Evolutionary conservation across 2,113 vertebrate species (phyloP), one percentile per base, ranked within the genome.

Genomic region (Hyperopisus bebe): DNA sequence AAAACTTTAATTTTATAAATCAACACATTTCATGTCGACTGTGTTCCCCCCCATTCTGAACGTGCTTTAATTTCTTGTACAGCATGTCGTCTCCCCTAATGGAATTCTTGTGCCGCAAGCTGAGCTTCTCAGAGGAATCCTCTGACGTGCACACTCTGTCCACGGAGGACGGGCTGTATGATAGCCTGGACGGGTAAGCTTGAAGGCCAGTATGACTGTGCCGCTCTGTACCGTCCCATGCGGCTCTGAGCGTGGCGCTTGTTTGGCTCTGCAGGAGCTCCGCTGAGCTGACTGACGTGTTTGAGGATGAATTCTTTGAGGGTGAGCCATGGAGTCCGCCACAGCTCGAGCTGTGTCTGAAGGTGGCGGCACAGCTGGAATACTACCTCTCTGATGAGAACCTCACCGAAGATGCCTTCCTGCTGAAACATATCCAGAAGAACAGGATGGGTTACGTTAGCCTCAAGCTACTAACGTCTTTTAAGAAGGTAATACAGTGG

Each of bases 391-490:
- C 96, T 0, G 94, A 96, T 0, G 95, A 96, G 77, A 95, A 95
- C 88, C 93, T 97, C 86, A 93, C 95, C 55, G 93, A 90, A 47
- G 96, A 97, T 0, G 94, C 95, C 21, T 97, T 96, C 92, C 93
- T 97, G 8, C 91, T 97, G 80, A 97, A 96, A 19, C 96, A 96
- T 0, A 92, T 97, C 24, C 96, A 96, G 90, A 95, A 95, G 90
- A 96, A 97, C 94, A 96, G 95, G 90, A 91, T 96, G 95, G 96
- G 96, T 3, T 97, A 94, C 0, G 95, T 96, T 82, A 97, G 96
- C 92, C 94, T 97, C 88, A 96, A 97, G 7, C 90, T 97, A 48
- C 91, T 97, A 74, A 96, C 96, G 0, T 96, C 96, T 47, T 97
- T 96, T 82, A 96, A 96, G 93, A 96, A 96, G 95, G 96, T 96